Evolutionary conservation across 2,888 invertebrate genomes (phyloP), one percentile per base, ranked within the genome.

Genomic region (Trachelus troglodyta): DNA sequence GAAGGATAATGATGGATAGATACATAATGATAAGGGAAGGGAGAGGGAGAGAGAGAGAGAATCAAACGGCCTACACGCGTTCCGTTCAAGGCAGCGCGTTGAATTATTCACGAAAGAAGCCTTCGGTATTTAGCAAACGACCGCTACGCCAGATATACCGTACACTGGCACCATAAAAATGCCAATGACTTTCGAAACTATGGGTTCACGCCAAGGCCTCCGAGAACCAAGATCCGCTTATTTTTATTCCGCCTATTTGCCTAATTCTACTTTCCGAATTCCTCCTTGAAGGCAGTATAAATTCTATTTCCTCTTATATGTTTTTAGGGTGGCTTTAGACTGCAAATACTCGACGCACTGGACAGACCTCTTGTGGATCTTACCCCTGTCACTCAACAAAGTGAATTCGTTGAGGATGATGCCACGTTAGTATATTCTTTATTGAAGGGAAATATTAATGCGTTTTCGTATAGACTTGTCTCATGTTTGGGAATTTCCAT

Each of bases 271-370:
- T 40, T 40, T 40, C 15, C 40, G 40, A 40, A 40, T 40, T 40
- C 15, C 40, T 40, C 1, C 40, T 15, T 40, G 40, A 40, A 40
- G 15, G 4, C 15, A 40, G 40, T 40, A 15, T 15, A 15, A 15
- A 15, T 40, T 40, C 6, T 40, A 40, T 6, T 40, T 15, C 40
- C 40, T 40, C 40, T 40, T 40, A 6, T 40, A 40, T 85, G 83
- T 86, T 94, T 94, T 79, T 92, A 98, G 98, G 98, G 98, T 83
- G 98, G 98, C 76, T 98, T 96, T 91, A 96, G 96, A 88, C 92
- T 98, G 79, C 96, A 98, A 91, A 94, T 99, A 78, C 92, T 98
- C 87, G 98, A 98, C 91, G 94, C 94, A 79, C 92, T 97, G 83
- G 97, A 98, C 89, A 93, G 97, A 86, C 97, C 97, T 12, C 94